Evolutionary conservation across 2,888 invertebrate genomes (phyloP), one percentile per base, ranked within the genome.

Genomic region (Pimpla rufipes): DNA sequence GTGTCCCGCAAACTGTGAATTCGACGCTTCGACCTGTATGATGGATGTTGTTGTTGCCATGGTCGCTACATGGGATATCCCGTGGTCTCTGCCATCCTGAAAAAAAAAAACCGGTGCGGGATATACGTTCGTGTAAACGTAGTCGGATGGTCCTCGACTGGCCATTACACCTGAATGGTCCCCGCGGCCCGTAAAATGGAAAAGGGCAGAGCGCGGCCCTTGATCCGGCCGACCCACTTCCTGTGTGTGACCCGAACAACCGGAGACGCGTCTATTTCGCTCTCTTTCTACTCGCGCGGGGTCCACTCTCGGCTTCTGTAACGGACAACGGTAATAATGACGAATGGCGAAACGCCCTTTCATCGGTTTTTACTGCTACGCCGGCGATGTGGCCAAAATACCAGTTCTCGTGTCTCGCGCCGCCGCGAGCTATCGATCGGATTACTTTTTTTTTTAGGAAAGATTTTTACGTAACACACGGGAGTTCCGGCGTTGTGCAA

Each of bases 91-190:
- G 57, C 40, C 45, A 62, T 23, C 64, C 50, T n/a, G 18, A n/a
- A 47, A n/a, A 47, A 73, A 77, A 70, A 79, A 85, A 86, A 89
- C 91, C 89, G 90, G 88, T 89, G 88, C 71, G 21, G 88, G 88
- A 88, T 87, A 10, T 13, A 11, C 35, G 37, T 81, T 62, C 18
- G 62, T 62, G 37, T 37, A 75, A 79, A 81, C 87, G 85, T 91
- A 90, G 91, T 92, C 91, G 90, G 91, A 91, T 91, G 90, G 92
- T 90, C 89, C 90, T 92, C 90, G 91, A 91, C 92, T 93, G 93
- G 92, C 92, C 92, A 93, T 92, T 93, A 92, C 93, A 93, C 92
- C 92, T 92, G 92, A 93, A 93, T 92, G 88, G 89, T 86, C 84
- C 84, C 50, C 67, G 84, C 50, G 74, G 85, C 79, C 74, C 79